A percentile compares a stretch with the other conserved stretches of the same genome.
Conservation (phyloP, 2,113 vertebrate species). For the Pelusios castaneus region DNA sequence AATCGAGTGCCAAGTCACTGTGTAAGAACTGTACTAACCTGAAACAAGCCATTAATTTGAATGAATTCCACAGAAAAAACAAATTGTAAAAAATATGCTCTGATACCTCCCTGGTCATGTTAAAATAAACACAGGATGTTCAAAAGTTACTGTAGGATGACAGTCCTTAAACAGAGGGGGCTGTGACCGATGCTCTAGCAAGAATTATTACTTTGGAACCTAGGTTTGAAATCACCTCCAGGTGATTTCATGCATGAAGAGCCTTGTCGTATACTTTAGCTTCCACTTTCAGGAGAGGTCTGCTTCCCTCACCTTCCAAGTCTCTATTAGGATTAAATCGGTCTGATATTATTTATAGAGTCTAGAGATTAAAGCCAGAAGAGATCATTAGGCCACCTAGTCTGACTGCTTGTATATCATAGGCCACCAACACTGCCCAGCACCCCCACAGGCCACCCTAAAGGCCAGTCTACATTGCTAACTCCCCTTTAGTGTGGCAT, state of each 20-base stretch:
- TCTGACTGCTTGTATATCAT: background rate
- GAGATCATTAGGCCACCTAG: background rate
- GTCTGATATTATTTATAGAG: background rate
- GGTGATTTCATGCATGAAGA: background rate
- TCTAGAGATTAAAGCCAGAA: background rate
- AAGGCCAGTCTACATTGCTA: too few species aligned
- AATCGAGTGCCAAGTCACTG: background rate
- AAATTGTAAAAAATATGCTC: background rate
- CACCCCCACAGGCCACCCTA: background rate
- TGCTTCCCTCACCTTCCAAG: background rate
- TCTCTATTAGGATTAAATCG: background rate
- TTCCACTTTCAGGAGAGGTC: background rate
- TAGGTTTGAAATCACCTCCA: background rate
- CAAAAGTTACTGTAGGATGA: background rate
- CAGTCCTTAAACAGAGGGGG: background rate
- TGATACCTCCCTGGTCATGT: background rate
- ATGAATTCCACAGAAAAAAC: background rate
- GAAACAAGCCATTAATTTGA: background rate
- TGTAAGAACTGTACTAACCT: background rate
- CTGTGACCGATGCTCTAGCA: background rate
- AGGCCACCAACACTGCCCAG: background rate
- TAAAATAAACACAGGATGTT: background rate
- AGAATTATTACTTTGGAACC: background rate
- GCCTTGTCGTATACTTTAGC: background rate
- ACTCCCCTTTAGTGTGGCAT: too few species aligned